These are phyloP conservation scores for Hippocampus guttulatus DNA, from an alignment of 2,113 vertebrate genomes.

Conservation along the genomic window DNA sequence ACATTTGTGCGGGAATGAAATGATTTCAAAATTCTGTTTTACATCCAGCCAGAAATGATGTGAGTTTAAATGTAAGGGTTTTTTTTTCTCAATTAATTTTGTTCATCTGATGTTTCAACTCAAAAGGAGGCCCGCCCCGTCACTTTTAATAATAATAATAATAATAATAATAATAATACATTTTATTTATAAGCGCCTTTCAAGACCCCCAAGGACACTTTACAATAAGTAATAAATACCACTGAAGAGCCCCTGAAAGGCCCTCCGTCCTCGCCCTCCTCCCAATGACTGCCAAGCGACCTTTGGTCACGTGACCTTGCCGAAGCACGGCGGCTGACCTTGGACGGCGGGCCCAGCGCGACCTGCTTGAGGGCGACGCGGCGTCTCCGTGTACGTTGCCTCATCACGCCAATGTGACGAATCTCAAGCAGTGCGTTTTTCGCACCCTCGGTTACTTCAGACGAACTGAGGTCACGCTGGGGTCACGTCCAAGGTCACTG, in stretches of 20 bases:
- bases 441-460: neutral
- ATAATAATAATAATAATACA: too few relatives aligned
- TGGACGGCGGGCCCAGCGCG: neutral
- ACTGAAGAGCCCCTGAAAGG: constrained; percentile 29
- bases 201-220: too few relatives aligned
- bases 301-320: constrained; percentile 4
- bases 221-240: too few relatives aligned
- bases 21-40: too few relatives aligned
- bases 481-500: neutral
- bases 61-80: too few relatives aligned
- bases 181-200: too few relatives aligned
- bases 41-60: too few relatives aligned
- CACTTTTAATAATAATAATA: too few relatives aligned
- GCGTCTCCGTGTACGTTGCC: neutral
- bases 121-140: constrained; percentile 4
- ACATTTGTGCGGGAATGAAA: neutral
- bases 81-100: too few relatives aligned
- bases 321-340: neutral
- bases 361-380: neutral
- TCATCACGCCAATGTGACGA: neutral
- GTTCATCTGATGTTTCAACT: neutral
- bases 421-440: neutral
- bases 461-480: neutral
- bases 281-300: neutral
- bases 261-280: constrained; percentile 23